Percentiles rank a stretch among this genome's conserved stretches.
These are phyloP conservation scores for Ciconia maguari DNA, from an alignment of 2,113 vertebrate species.

Conservation along the genomic window DNA sequence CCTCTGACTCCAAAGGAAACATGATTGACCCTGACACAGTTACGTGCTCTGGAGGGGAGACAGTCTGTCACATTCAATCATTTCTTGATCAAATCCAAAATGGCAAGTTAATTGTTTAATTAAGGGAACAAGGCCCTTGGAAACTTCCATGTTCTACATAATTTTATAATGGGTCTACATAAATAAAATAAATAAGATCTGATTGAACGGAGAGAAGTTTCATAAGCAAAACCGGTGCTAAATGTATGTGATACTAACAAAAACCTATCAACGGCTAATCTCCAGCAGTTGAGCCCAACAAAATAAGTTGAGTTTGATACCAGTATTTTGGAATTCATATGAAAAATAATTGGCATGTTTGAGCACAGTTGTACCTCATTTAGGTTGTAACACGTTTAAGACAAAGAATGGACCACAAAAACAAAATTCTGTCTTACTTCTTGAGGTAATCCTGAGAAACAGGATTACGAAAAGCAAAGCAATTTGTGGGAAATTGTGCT, in stretches of 20 bases:
- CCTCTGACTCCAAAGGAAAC: slow-evolving; percentile 36
- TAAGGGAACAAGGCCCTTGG: slow-evolving; percentile 45
- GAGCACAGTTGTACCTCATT: neutral
- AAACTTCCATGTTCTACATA: slow-evolving; percentile 2
- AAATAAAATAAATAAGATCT: slow-evolving; percentile 41
- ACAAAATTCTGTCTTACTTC: neutral
- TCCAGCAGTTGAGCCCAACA: neutral
- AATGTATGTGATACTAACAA: neutral
- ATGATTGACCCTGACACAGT: slow-evolving; percentile 54
- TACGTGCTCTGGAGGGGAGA: slow-evolving; percentile 1
- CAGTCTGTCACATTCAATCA: slow-evolving; percentile 46
- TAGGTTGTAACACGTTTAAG: neutral
- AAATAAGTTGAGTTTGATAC: neutral
- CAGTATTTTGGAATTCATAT: neutral
- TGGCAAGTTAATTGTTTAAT: slow-evolving; percentile 60
- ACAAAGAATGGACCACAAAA: neutral
- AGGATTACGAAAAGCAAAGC: neutral
- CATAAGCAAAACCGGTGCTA: neutral
- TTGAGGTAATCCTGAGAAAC: neutral
- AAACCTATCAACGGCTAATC: neutral
- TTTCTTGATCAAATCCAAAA: slow-evolving; percentile 48
- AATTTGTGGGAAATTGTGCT: neutral
- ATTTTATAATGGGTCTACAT: slow-evolving; percentile 20
- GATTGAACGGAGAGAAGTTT: neutral
- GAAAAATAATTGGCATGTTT: neutral